phyloP scores from a whole-genome alignment of 1,140 invertebrate species.

The Drosophila athabasca region DNA sequence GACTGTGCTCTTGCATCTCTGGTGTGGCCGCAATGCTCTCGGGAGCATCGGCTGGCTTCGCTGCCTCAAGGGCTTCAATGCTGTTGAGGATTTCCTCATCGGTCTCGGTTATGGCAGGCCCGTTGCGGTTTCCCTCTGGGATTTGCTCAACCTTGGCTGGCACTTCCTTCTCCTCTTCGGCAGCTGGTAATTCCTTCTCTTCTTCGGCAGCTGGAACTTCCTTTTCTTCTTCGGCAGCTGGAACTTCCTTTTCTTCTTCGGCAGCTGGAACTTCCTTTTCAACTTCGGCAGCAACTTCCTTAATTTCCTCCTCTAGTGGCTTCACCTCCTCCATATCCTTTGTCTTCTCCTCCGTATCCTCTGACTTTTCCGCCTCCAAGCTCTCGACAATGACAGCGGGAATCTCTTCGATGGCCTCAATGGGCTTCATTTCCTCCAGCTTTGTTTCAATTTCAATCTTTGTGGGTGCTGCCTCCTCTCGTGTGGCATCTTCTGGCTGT shows the following conservation, averaged over 20 bases:
- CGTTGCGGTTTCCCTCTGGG: slow-evolving; percentile 4
- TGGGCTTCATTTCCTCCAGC: slow-evolving; percentile 35
- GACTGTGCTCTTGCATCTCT: slow-evolving; percentile 62
- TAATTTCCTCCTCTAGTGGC: background rate
- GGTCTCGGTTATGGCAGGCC: slow-evolving; percentile 62
- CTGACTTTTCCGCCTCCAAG: slow-evolving; percentile 41
- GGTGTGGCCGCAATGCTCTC: slow-evolving; percentile 65
- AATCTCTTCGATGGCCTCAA: slow-evolving; percentile 68
- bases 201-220: background rate
- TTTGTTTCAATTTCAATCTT: slow-evolving; percentile 16
- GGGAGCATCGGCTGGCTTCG: slow-evolving; percentile 66
- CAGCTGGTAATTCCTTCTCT: background rate
- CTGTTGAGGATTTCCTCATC: slow-evolving; percentile 42
- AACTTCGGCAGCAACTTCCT: background rate
- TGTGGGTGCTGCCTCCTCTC: slow-evolving; percentile 4
- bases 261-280: slow-evolving; percentile 13
- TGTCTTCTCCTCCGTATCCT: slow-evolving; percentile 11
- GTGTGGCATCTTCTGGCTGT: slow-evolving; percentile 24
- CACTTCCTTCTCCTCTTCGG: slow-evolving; percentile 18
- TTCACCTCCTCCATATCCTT: background rate
- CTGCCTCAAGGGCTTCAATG: slow-evolving; percentile 59
- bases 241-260: background rate
- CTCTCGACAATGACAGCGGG: slow-evolving; percentile 62
- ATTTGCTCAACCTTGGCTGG: slow-evolving; percentile 39
- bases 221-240: slow-evolving; percentile 1